Conservation (phyloP, 2,113 vertebrate species). For the Rhadina sibilatrix region DNA sequence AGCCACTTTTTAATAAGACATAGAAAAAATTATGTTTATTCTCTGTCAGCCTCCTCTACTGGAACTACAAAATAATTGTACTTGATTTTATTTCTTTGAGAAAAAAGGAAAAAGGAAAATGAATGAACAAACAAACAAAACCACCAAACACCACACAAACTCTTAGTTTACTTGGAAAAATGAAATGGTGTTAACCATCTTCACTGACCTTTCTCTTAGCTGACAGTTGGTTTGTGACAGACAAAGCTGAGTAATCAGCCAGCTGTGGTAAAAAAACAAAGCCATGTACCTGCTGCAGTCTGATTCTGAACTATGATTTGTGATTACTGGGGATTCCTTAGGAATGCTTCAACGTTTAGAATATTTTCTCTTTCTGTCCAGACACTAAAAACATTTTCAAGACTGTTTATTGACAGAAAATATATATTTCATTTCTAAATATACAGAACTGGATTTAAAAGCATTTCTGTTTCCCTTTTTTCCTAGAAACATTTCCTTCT, state of each 20-base stretch:
- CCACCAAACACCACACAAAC: neutral
- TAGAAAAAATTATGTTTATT: neutral
- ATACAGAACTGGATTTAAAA: neutral
- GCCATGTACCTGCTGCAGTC: neutral
- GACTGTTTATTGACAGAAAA: neutral
- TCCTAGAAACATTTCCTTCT: neutral
- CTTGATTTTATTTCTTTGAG: neutral
- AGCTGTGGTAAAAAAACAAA: neutral
- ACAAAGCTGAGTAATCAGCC: neutral
- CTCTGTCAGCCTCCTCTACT: neutral
- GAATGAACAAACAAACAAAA: neutral
- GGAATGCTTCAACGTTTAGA: neutral
- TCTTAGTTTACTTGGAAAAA: neutral
- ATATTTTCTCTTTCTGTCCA: neutral
- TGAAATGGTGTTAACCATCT: neutral
- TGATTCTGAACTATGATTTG: neutral
- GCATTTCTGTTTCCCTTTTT: neutral
- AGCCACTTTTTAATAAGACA: neutral
- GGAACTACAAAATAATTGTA: neutral
- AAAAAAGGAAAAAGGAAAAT: neutral
- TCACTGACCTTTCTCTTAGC: neutral
- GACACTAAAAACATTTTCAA: neutral
- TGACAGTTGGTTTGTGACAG: neutral
- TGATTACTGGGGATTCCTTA: neutral
- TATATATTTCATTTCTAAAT: neutral